phyloP scores from a whole-genome alignment of 2,113 vertebrate species.

The Oreochromis aureus region DNA sequence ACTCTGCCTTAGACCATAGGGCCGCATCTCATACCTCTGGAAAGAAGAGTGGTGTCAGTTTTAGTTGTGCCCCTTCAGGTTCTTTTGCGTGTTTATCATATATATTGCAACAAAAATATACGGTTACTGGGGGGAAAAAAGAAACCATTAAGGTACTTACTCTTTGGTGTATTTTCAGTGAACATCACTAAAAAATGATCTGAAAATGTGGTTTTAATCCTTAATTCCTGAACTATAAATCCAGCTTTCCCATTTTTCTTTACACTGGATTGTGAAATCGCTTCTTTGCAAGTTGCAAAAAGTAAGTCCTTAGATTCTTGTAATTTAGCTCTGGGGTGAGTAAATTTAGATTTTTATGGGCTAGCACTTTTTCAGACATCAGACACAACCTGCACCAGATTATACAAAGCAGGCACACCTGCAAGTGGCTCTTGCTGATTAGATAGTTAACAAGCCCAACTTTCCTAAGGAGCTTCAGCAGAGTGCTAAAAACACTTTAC shows the following conservation, averaged over 20 bases:
- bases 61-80: not conserved
- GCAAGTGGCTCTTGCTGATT: conserved; percentile 22
- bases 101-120: not conserved
- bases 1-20: conserved; percentile 45
- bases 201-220: not conserved
- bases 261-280: not conserved
- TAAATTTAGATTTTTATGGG: not conserved
- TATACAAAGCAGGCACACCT: conserved; percentile 53
- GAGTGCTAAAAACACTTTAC: not conserved
- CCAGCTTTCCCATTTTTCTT: not conserved
- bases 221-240: not conserved
- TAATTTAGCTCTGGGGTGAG: not conserved
- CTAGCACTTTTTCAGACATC: not conserved
- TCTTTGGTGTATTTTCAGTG: conserved; percentile 10
- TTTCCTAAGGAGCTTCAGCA: not conserved
- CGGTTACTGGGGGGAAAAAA: not conserved
- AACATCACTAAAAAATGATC: not conserved
- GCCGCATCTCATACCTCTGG: conserved; percentile 46
- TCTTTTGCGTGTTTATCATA: not conserved
- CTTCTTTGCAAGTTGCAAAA: not conserved
- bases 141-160: conserved; percentile 18
- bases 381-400: conserved; percentile 6
- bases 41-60: not conserved
- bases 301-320: not conserved
- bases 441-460: not conserved